Percentiles rank a stretch among this genome's conserved stretches.
Evolutionary conservation across 1,140 invertebrate species (phyloP).

Genomic region (Chrysomallon squamiferum): DNA sequence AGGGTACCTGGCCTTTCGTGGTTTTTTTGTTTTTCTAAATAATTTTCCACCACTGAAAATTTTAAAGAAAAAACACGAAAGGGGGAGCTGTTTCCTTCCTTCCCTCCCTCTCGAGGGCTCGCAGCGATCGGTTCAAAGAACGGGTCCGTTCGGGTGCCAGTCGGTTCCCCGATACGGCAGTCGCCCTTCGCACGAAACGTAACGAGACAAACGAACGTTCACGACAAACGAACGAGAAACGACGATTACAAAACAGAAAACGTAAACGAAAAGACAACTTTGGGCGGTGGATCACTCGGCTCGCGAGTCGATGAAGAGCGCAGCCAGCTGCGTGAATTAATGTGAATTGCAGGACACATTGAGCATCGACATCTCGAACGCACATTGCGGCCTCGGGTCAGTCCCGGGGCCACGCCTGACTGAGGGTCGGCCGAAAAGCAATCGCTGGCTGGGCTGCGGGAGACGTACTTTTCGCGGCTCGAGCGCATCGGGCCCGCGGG

Average conservation of each 20-base stretch:
- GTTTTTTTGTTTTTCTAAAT: no score
- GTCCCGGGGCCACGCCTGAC: constrained; percentile 68
- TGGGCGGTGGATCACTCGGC: constrained; percentile 74
- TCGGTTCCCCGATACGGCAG: no score
- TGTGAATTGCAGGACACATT: constrained; percentile 83
- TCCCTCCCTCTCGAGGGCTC: background rate
- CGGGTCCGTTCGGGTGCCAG: no score
- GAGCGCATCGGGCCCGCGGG: constrained; percentile 12
- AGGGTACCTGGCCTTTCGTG: no score
- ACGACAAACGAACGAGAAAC: background rate
- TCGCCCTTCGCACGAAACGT: no score
- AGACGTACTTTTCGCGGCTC: background rate
- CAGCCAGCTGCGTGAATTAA: constrained; percentile 76
- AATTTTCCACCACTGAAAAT: background rate
- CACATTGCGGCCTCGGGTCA: constrained; percentile 76
- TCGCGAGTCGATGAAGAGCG: constrained; percentile 82
- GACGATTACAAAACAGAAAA: background rate
- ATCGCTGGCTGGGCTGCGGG: background rate
- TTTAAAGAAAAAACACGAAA: background rate
- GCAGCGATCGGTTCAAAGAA: no score
- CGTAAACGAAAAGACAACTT: constrained; percentile 41
- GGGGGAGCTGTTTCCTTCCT: background rate
- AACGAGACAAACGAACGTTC: no score
- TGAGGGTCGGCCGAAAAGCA: constrained; percentile 62
- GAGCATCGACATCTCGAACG: constrained; percentile 83